Conservation (phyloP, 2,888 invertebrate species). For the Cancer borealis region DNA sequence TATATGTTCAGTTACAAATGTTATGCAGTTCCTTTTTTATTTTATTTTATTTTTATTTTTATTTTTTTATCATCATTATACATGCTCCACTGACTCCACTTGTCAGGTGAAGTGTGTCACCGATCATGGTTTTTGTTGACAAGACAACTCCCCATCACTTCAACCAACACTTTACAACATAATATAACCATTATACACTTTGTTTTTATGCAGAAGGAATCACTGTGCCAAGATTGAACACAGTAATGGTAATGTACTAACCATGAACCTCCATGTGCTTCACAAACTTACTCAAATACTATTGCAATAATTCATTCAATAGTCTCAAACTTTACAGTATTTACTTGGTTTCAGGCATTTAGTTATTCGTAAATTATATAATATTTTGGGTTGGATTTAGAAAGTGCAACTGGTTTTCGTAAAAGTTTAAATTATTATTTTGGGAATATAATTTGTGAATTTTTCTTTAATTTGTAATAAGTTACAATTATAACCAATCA, state of each 20-base stretch:
- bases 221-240: neutral
- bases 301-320: neutral
- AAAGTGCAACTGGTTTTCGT: neutral
- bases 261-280: neutral
- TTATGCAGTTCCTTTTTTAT: neutral
- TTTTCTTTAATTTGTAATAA: neutral
- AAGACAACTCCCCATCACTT: neutral
- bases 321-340: neutral
- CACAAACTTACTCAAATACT: neutral
- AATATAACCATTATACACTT: neutral
- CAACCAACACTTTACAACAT: neutral
- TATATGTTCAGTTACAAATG: neutral
- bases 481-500: neutral
- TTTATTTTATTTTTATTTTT: no score
- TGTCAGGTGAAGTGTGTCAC: neutral
- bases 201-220: neutral
- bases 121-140: neutral
- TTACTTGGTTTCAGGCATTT: neutral
- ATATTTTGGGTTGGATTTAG: neutral
- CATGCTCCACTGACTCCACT: neutral
- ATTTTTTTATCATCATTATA: neutral
- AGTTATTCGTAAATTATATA: neutral
- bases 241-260: neutral
- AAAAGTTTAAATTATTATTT: neutral
- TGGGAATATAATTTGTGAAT: neutral